Conservation (phyloP, 2,113 vertebrate species). For the Microtus richardsoni region DNA sequence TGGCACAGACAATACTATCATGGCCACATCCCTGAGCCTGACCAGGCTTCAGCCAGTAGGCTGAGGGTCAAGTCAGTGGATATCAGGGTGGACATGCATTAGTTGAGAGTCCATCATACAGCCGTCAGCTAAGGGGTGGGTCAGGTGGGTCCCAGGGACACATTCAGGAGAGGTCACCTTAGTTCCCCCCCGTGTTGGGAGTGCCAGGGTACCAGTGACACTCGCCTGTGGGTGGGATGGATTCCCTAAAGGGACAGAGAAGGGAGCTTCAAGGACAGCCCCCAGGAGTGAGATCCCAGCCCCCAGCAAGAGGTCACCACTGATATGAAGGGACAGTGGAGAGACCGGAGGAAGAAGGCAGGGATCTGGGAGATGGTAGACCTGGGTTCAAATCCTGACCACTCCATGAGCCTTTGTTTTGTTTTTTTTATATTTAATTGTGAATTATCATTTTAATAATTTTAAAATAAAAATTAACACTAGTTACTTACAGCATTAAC, state of each 20-base stretch:
- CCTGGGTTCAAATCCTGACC: neutral
- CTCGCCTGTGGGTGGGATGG: neutral
- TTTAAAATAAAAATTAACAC: no score
- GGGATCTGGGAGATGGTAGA: neutral
- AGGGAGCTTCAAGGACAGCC: neutral
- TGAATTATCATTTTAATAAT: no score
- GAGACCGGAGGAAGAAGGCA: no score
- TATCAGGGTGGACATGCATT: neutral
- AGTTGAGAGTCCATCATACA: neutral
- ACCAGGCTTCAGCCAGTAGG: neutral
- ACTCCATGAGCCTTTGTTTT: neutral
- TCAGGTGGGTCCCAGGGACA: neutral
- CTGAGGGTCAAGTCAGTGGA: neutral
- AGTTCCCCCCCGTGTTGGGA: neutral
- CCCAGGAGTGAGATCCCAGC: neutral
- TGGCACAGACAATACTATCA: neutral
- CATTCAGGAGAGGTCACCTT: no score
- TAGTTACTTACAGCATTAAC: no score
- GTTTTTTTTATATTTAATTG: no score
- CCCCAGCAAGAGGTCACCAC: neutral
- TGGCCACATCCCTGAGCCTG: rapidly evolving
- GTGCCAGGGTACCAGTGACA: neutral
- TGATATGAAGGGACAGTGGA: neutral
- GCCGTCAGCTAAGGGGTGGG: neutral
- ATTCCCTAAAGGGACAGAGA: neutral